These are phyloP conservation scores for rabbit (Oryctolagus cuniculus) DNA, from an alignment of 2,113 vertebrate genomes.

Conservation along the genomic window DNA sequence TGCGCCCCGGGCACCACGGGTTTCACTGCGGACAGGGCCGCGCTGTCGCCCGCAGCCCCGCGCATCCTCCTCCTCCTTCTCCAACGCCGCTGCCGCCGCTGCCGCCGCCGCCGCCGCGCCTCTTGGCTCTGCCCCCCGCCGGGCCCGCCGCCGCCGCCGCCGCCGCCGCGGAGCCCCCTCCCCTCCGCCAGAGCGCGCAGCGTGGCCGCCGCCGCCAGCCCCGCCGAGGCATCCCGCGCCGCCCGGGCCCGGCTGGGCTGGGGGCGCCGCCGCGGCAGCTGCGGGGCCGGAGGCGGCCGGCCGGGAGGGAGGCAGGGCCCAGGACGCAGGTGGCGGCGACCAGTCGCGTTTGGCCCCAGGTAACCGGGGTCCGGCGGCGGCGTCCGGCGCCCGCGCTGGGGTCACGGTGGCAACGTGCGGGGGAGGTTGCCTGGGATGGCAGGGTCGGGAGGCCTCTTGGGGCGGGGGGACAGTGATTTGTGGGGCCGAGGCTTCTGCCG, in stretches of 20 bases:
- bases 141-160: constrained; percentile 51
- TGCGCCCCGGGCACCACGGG: constrained; percentile 70
- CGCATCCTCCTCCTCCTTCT: constrained; percentile 47
- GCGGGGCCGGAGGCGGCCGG: constrained; percentile 44
- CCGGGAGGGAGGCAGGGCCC: constrained; percentile 75
- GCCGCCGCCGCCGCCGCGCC: constrained; percentile 79
- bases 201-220: constrained; percentile 63
- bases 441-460: neutral
- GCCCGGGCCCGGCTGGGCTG: constrained; percentile 70
- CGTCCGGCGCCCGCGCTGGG: constrained; percentile 54
- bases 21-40: constrained; percentile 70
- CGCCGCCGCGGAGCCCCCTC: constrained; percentile 74
- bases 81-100: constrained; percentile 52
- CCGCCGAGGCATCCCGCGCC: constrained; percentile 72
- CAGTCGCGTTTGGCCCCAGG: constrained; percentile 78
- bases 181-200: constrained; percentile 72
- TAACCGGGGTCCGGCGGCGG: constrained; percentile 71
- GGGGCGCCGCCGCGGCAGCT: constrained; percentile 64
- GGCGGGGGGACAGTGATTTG: neutral
- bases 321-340: constrained; percentile 72
- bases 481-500: neutral
- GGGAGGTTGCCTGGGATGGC: neutral
- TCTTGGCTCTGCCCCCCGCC: constrained; percentile 77
- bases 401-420: constrained; percentile 66
- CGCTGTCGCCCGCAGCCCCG: constrained; percentile 38